Evolutionary conservation across 2,797 vertebrate species (phyloP).

Genomic region (Emydoidea blandingii): DNA sequence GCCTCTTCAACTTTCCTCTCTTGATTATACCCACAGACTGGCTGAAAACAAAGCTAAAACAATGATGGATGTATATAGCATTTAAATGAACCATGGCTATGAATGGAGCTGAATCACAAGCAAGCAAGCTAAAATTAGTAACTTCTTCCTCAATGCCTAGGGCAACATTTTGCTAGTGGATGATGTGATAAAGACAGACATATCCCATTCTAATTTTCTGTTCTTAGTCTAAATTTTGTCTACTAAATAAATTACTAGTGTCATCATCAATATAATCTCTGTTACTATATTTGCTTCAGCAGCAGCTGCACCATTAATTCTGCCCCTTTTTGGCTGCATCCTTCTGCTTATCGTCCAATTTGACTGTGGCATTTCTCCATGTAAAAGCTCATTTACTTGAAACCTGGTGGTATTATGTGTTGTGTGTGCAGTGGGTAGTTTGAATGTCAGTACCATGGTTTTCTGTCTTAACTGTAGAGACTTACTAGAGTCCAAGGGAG

Average conservation of each 20-base stretch:
- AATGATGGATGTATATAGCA: background rate
- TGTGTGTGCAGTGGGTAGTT: background rate
- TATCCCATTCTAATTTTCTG: background rate
- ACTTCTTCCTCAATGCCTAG: background rate
- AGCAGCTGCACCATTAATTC: background rate
- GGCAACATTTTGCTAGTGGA: background rate
- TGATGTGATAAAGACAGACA: background rate
- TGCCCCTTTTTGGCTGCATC: background rate
- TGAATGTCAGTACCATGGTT: background rate
- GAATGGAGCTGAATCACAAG: rapidly evolving
- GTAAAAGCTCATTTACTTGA: background rate
- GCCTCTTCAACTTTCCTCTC: background rate
- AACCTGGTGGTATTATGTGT: background rate
- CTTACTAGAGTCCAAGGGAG: rapidly evolving
- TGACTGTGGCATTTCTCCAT: background rate
- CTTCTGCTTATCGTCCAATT: background rate
- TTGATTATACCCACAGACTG: background rate
- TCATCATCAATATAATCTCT: background rate
- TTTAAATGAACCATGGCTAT: background rate
- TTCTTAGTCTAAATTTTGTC: background rate
- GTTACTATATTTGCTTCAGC: background rate
- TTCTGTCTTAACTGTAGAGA: background rate
- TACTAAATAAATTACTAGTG: background rate
- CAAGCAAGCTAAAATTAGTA: background rate
- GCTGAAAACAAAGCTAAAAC: background rate